Evolutionary conservation across 2,888 invertebrate genomes (phyloP).

Genomic region (Agapostemon virescens): DNA sequence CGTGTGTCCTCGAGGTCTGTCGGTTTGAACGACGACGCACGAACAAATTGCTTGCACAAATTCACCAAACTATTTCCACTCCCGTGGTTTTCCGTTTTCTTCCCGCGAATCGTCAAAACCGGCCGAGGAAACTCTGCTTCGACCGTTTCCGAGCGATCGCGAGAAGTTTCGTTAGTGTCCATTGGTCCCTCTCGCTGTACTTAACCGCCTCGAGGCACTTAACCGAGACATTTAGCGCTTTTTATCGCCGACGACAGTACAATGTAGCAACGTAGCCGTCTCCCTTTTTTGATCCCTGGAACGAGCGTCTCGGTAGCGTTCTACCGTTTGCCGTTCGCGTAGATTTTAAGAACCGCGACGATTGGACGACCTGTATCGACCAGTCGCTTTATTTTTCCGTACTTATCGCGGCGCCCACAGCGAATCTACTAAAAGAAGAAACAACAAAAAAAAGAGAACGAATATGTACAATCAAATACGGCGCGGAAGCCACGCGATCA

Average conservation of each 20-base stretch:
- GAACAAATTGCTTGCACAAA: not conserved
- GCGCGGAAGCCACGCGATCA: not conserved
- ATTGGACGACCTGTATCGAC: not conserved
- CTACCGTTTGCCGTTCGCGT: not conserved
- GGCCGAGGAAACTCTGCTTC: not conserved
- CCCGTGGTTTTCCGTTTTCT: not conserved
- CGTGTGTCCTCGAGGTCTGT: constrained; percentile 32
- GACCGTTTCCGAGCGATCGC: not conserved
- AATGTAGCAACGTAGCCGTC: constrained; percentile 18
- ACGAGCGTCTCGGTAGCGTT: constrained; percentile 31
- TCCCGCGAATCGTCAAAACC: not conserved
- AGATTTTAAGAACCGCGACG: not conserved
- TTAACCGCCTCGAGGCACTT: constrained; percentile 14
- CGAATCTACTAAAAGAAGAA: not conserved
- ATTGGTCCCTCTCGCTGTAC: not conserved
- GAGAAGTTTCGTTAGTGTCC: too few species aligned
- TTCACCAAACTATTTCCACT: not conserved
- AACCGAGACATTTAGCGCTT: constrained; percentile 24
- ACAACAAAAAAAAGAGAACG: constrained; percentile 24
- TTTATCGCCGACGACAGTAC: constrained; percentile 31
- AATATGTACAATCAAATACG: constrained; percentile 22
- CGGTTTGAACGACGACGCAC: constrained; percentile 29
- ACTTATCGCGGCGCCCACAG: not conserved
- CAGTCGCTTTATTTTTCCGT: not conserved
- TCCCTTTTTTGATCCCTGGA: constrained; percentile 10